Evolutionary conservation across 1,140 invertebrate species (phyloP), one percentile per base, ranked within the genome.

Genomic region (Heliconius nattereri): DNA sequence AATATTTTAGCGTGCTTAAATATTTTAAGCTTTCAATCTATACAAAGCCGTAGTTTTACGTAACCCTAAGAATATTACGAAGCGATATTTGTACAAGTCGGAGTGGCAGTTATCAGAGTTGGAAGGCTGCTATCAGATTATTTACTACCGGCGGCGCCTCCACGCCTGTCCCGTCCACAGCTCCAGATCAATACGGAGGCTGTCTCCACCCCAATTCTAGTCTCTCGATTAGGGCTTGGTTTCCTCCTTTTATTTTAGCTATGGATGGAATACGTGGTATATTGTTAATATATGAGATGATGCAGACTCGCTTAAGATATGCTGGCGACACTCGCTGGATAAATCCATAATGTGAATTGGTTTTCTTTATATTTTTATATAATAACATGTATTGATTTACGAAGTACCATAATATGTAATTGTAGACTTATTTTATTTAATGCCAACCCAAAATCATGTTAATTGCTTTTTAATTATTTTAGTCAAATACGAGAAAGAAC

Each of bases 151-250:
- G 49, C 86, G 87, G 89, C 89, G 90, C 85, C 89, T 89, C 78
- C 80, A 79, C 86, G 88, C 85, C 90, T 89, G 87, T 87, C 85
- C 87, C 85, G 85, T 85, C 84, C 84, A 86, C 79, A 80, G 83
- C 85, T 87, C 81, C 80, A 88, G 89, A 93, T 92, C 90, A 89
- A 93, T 93, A 92, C 89, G 84, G 85, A 89, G 87, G 81, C 86
- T 88, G 88, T 89, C 89, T 88, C 86, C 88, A 87, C 85, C 87
- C 88, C 85, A 86, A 81, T 82, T 78, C 84, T 76, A 89, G 85
- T 86, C 86, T 89, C 87, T 86, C 84, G 71, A 82, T 72, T 75
- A 73, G 84, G 79, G 81, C 77, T 83, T 83, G 37, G 23, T 23
- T 80, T 40, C 74, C 26, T 74, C 76, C 76, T 13, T 71, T 71